A percentile compares a stretch with the other conserved stretches of the same genome.
phyloP scores from a whole-genome alignment of 2,888 invertebrate species.

The Amitus sp. region DNA sequence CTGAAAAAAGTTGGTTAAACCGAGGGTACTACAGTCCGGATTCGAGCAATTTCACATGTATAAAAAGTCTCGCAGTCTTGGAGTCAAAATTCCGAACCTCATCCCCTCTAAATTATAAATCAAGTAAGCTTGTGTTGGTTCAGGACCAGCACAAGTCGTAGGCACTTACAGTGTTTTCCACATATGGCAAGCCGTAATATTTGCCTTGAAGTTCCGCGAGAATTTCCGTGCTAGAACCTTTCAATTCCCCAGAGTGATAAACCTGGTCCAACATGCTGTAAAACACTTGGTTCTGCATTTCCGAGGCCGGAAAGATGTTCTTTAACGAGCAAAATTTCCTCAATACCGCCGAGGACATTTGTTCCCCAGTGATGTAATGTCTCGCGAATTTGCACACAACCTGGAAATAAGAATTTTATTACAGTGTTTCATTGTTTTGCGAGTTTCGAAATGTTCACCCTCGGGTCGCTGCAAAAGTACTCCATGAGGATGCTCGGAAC shows the following conservation, averaged over 20 bases:
- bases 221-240: constrained; percentile 74
- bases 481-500: constrained; percentile 99
- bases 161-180: constrained; percentile 82
- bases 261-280: constrained; percentile 92
- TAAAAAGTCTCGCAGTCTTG: no score
- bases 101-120: no score
- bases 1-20: no score
- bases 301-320: constrained; percentile 87
- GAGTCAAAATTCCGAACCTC: no score
- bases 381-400: constrained; percentile 87
- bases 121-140: no score
- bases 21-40: no score
- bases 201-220: constrained; percentile 80
- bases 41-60: no score
- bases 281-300: constrained; percentile 89
- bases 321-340: constrained; percentile 86
- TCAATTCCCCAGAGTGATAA: constrained; percentile 78
- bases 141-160: no score
- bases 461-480: constrained; percentile 91
- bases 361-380: constrained; percentile 89
- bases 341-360: constrained; percentile 83
- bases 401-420: constrained; percentile 60
- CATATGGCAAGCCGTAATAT: constrained; percentile 89
- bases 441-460: constrained; percentile 66
- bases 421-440: no score